These are phyloP conservation scores for Telmatherina bonti DNA, from an alignment of 2,797 vertebrate species.

Conservation along the genomic window DNA sequence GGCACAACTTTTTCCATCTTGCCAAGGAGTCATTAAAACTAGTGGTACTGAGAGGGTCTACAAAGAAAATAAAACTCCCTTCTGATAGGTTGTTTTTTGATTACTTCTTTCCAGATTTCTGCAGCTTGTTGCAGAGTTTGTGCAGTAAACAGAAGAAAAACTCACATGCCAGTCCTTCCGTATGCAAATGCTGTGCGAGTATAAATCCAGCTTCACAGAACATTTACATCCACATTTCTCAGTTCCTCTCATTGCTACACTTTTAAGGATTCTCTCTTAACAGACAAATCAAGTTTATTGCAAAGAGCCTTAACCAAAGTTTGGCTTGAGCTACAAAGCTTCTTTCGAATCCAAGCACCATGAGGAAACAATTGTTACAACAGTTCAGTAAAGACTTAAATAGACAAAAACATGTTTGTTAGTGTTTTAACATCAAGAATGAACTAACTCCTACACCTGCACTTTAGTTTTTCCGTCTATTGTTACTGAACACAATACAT, in stretches of 20 bases:
- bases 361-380: background rate
- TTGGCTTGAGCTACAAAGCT: background rate
- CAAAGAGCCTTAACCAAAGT: background rate
- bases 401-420: conserved; percentile 22
- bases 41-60: background rate
- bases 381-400: conserved; percentile 7
- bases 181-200: too few relatives aligned
- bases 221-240: conserved; percentile 8
- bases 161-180: too few relatives aligned
- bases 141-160: too few relatives aligned
- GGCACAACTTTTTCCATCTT: conserved; percentile 21
- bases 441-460: conserved; percentile 13
- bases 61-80: conserved; percentile 7
- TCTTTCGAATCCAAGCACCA: background rate
- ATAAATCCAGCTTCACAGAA: background rate
- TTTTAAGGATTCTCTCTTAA: too few relatives aligned
- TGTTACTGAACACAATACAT: background rate
- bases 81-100: too few relatives aligned
- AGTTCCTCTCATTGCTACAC: background rate
- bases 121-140: too few relatives aligned
- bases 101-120: too few relatives aligned
- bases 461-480: background rate
- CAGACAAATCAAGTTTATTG: background rate
- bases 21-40: conserved; percentile 19
- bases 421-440: conserved; percentile 18